Evolutionary conservation across 2,888 invertebrate species (phyloP).

Genomic region (Himalopsyche anomala): DNA sequence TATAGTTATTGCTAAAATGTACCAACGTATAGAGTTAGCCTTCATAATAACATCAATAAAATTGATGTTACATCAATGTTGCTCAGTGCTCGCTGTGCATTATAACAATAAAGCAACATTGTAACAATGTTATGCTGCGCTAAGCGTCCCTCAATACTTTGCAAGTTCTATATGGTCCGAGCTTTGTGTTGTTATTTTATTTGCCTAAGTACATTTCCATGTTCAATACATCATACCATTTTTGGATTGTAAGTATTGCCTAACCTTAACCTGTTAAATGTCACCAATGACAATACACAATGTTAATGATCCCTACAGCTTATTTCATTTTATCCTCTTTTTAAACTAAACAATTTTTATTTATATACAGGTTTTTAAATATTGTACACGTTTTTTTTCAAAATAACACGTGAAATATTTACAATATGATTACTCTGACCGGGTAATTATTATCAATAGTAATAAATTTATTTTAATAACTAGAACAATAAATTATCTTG

Average conservation of each 20-base stretch:
- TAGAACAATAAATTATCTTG: no score
- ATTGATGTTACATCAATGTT: neutral
- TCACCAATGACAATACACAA: neutral
- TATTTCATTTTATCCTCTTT: neutral
- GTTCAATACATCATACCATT: constrained; percentile 30
- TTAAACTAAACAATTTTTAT: no score
- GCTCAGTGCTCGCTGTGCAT: neutral
- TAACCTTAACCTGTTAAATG: constrained; percentile 10
- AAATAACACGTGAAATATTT: no score
- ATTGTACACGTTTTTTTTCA: no score
- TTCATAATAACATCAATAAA: constrained; percentile 7
- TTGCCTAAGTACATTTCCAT: constrained; percentile 18
- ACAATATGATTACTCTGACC: no score
- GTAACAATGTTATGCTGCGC: neutral
- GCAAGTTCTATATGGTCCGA: neutral
- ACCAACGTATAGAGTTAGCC: neutral
- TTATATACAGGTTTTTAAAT: no score
- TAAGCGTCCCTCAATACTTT: neutral
- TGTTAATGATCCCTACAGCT: neutral
- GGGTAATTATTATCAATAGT: no score
- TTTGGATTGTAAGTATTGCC: neutral
- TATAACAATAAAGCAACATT: neutral
- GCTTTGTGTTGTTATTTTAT: constrained; percentile 7
- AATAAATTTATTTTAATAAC: no score
- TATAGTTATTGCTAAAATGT: neutral